These are phyloP conservation scores for Myotis lucifugus DNA, from an alignment of 2,113 vertebrate genomes.

Conservation along the genomic window DNA sequence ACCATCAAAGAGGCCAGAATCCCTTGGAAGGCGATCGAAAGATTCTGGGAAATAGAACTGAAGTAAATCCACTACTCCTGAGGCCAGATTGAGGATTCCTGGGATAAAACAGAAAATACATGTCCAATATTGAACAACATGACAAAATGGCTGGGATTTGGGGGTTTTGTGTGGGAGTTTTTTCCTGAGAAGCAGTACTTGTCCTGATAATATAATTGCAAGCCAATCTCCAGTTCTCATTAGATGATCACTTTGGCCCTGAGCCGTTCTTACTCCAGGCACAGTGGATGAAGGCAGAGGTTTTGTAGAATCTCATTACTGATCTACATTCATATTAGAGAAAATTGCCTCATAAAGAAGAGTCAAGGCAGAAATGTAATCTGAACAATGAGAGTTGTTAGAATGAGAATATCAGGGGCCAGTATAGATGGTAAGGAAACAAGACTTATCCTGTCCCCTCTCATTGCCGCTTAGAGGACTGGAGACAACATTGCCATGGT, in stretches of 20 bases:
- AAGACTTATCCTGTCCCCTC: neutral
- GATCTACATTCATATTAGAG: neutral
- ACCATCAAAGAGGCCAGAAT: constrained; percentile 88
- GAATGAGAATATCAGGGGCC: neutral
- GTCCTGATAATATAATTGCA: neutral
- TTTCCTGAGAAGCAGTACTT: neutral
- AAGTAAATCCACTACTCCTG: constrained; percentile 89
- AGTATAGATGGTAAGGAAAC: neutral
- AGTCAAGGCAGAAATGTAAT: constrained; percentile 13
- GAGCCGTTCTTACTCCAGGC: neutral
- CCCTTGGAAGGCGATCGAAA: constrained; percentile 89
- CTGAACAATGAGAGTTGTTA: constrained; percentile 11
- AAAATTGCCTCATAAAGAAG: constrained; percentile 52
- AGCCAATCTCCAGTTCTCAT: neutral
- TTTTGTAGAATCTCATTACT: neutral
- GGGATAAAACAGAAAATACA: neutral
- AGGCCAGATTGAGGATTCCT: constrained; percentile 88
- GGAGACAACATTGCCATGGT: neutral
- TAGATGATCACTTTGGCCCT: neutral
- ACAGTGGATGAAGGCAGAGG: neutral
- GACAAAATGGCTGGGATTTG: neutral
- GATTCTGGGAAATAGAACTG: constrained; percentile 90
- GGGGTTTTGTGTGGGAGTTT: neutral
- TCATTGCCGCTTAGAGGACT: neutral
- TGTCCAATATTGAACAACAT: neutral